phyloP scores from a whole-genome alignment of 2,113 vertebrate species.

The Gopherus evgoodei region DNA sequence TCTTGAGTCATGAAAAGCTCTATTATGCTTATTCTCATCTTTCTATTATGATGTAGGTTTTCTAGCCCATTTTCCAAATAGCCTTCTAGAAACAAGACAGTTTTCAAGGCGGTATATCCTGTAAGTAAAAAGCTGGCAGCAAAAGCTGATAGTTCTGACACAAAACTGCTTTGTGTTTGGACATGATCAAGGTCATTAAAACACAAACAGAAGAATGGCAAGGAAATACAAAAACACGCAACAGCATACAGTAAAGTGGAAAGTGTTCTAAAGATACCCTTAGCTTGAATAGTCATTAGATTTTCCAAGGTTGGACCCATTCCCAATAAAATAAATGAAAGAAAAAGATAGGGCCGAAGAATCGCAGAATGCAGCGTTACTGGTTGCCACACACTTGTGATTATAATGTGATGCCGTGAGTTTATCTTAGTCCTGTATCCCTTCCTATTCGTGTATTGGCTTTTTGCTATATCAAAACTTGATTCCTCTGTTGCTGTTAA shows the following conservation, averaged over 20 bases:
- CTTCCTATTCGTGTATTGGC: constrained; percentile 35
- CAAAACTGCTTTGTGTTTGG: not conserved
- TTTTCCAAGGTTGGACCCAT: constrained; percentile 14
- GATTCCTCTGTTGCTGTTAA: constrained; percentile 51
- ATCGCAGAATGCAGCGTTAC: not conserved
- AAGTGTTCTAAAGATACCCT: not conserved
- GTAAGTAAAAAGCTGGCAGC: not conserved
- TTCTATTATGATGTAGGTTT: not conserved
- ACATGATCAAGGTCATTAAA: not conserved
- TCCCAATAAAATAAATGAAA: not conserved
- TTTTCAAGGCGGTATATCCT: not conserved
- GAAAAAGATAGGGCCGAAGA: not conserved
- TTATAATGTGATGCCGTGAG: constrained; percentile 24
- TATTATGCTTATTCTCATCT: not conserved
- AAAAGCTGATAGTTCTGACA: not conserved
- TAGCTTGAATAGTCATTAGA: not conserved
- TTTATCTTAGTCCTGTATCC: constrained; percentile 8
- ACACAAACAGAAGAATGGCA: not conserved
- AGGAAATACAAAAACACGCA: not conserved
- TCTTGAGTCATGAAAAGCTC: not conserved
- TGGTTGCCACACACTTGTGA: not conserved
- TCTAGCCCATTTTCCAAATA: not conserved
- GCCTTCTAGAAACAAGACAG: not conserved
- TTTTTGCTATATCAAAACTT: constrained; percentile 39
- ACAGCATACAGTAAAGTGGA: not conserved